Conservation (phyloP, 2,797 vertebrate genomes). For the Rhinatrema bivittatum region DNA sequence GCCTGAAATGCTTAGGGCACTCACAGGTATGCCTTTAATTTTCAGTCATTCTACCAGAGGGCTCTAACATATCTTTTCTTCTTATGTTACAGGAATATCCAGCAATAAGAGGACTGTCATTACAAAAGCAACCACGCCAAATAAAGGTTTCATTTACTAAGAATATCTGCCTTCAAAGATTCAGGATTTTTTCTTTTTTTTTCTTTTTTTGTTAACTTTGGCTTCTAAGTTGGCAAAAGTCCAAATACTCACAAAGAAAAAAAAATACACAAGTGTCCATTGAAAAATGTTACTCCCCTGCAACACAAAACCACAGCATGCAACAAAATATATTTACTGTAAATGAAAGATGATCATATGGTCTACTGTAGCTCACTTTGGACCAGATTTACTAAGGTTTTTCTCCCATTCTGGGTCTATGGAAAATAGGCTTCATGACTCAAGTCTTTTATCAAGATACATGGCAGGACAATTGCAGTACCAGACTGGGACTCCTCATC, state of each 20-base stretch:
- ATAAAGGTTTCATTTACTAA: conserved; percentile 32
- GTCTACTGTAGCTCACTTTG: no score
- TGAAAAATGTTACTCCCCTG: conserved; percentile 6
- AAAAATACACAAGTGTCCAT: conserved; percentile 2
- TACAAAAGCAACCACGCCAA: conserved; percentile 39
- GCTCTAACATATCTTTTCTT: conserved; percentile 52
- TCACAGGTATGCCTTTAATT: conserved; percentile 37
- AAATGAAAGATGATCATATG: background rate
- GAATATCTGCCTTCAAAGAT: conserved; percentile 30
- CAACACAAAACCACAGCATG: background rate
- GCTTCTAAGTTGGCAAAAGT: conserved; percentile 5
- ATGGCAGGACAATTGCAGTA: no score
- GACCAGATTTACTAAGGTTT: no score
- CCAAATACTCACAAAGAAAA: conserved; percentile 11
- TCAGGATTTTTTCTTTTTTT: conserved; percentile 42
- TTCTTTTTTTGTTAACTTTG: no score
- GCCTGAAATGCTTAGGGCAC: conserved; percentile 37
- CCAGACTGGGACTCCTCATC: no score
- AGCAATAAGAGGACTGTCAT: conserved; percentile 45
- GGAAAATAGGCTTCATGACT: no score
- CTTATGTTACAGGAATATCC: conserved; percentile 37
- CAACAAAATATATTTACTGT: background rate
- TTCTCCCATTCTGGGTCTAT: no score
- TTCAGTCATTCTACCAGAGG: conserved; percentile 34
- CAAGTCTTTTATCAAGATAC: no score